Evolutionary conservation across 2,113 vertebrate genomes (phyloP).

Genomic region (Rhea americana): DNA sequence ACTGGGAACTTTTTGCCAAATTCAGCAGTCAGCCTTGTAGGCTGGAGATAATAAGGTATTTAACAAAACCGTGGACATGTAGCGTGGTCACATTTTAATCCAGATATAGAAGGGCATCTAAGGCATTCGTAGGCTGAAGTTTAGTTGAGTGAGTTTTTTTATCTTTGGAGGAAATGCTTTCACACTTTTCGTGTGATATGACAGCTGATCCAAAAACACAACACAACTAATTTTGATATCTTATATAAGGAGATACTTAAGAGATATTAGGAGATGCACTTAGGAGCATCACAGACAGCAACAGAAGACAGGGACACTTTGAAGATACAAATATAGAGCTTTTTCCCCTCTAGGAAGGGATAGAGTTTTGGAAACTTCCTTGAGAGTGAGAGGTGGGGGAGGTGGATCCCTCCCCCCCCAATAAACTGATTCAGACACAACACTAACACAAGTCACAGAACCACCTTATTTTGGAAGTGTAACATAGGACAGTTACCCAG

Average conservation of each 20-base stretch:
- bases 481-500: neutral
- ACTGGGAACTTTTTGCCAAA: neutral
- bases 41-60: neutral
- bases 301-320: neutral
- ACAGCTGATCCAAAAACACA: constrained; percentile 3
- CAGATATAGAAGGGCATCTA: neutral
- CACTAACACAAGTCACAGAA: neutral
- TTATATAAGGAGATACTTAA: constrained; percentile 25
- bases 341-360: neutral
- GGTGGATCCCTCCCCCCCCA: neutral
- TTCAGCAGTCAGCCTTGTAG: neutral
- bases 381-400: accelerated
- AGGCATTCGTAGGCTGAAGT: neutral
- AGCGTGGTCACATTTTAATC: neutral
- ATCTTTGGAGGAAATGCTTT: neutral
- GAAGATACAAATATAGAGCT: neutral
- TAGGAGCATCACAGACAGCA: neutral
- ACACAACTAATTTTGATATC: neutral
- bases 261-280: neutral
- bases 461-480: neutral
- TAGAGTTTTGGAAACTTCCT: neutral
- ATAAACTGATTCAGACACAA: neutral
- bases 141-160: neutral
- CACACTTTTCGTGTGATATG: neutral
- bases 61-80: neutral